Conservation (phyloP, 2,113 vertebrate species). For the Pterocles orientalis region DNA sequence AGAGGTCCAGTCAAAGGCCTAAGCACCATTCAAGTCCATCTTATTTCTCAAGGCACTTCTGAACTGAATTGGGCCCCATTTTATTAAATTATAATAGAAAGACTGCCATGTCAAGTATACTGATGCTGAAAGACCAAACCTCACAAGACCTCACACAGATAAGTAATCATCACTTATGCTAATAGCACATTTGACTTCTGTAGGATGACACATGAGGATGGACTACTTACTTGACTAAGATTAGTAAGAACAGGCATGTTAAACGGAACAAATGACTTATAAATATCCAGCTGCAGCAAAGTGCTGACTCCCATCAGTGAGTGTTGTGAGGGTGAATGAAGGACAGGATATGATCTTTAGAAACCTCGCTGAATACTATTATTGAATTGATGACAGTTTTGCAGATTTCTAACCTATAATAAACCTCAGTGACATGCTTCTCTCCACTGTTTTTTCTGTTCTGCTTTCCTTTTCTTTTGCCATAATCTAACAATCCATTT, state of each 20-base stretch:
- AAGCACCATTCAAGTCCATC: background rate
- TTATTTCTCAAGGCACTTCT: conserved; percentile 36
- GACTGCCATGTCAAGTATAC: background rate
- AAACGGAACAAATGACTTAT: conserved; percentile 38
- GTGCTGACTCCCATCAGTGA: conserved; percentile 22
- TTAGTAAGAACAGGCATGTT: conserved; percentile 46
- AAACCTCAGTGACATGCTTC: background rate
- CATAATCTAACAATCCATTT: background rate
- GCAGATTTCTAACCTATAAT: conserved; percentile 18
- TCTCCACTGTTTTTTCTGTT: background rate
- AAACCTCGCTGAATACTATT: background rate
- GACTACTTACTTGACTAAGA: conserved; percentile 56
- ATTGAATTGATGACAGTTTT: conserved; percentile 31
- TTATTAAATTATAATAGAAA: conserved; percentile 43
- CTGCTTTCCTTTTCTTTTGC: background rate
- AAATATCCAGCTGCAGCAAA: conserved; percentile 38
- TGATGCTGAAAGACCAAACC: conserved; percentile 38
- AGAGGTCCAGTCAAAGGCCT: conserved; percentile 44
- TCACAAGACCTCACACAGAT: conserved; percentile 33
- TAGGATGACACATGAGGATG: conserved; percentile 54
- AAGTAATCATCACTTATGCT: conserved; percentile 66
- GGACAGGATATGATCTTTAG: conserved; percentile 33
- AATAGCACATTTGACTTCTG: conserved; percentile 45
- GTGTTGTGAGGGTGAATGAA: conserved; percentile 28
- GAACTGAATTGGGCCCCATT: conserved; percentile 40